Base-by-base conservation (phyloP, 1,140 invertebrate genomes). In the Stratiolaelaps scimitus region DNA sequence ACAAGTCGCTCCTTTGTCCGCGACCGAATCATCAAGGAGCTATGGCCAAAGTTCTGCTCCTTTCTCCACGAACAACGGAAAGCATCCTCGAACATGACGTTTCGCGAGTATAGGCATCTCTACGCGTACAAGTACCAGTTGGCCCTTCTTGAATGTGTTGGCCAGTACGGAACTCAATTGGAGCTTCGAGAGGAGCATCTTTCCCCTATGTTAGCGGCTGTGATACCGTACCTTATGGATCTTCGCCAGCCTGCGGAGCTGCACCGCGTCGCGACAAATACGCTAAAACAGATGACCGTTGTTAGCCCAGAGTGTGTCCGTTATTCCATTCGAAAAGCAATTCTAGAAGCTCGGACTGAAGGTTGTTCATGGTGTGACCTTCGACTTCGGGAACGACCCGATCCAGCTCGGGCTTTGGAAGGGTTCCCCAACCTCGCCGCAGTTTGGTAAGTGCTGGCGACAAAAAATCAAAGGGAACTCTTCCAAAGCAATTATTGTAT, bases 51-150 rank as follows among this genome's bases (percentile, higher is more conserved):
- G 10, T 60, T 60, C 53, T 60, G 53, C 53, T 17, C 13, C 2
- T 60, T 60, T 26, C 23, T 60, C 13, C 26, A 60, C 26, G 2
- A 60, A 23, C 53, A 60, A 34, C 26, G 17, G 53, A 17, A 17
- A 34, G 23, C 26, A 10, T 60, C 53, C 17, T 17, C 15, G 1
- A 15, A 23, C 1, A 60, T 15, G 2, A 15, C 53, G 26, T 60
- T 60, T 34, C 26, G 13, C 20, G 53, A 60, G 6, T 60, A 60
- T 10, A 26, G 53, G 17, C 53, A 60, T 26, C 13, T 34, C 26
- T 60, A 15, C 53, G 20, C 15, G 13, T 60, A 29, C 53, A 60
- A 60, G 34, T 60, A 60, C 34, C 53, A 60, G 53, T 34, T 60
- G 23, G 34, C 17, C 26, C 15, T 60, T 34, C 20, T 60, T 15